These are phyloP conservation scores for Prionailurus bengalensis DNA, from an alignment of 2,113 vertebrate genomes.

Conservation along the genomic window DNA sequence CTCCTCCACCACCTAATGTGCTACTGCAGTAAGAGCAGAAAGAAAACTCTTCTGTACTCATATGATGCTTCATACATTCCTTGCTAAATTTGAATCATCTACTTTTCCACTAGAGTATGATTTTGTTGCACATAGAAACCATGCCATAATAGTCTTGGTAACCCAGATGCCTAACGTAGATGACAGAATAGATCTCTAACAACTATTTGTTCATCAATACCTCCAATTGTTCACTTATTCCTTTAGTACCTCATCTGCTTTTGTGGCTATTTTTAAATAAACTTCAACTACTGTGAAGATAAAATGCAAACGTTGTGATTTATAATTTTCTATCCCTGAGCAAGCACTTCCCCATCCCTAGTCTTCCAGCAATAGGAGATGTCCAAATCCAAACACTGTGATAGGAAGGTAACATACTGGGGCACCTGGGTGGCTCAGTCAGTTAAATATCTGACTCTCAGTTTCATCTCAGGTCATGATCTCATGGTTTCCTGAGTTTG, in stretches of 20 bases:
- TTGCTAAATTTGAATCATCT: background rate
- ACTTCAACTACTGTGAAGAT: background rate
- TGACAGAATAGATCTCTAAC: background rate
- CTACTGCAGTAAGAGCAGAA: background rate
- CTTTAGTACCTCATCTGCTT: slow-evolving; percentile 1
- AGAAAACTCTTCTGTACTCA: background rate
- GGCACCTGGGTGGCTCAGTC: too few species aligned
- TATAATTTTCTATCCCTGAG: slow-evolving; percentile 31
- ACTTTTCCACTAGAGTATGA: background rate
- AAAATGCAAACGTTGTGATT: background rate
- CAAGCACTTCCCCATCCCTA: background rate
- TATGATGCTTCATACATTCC: background rate
- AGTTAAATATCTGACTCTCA: too few species aligned
- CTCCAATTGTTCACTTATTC: background rate
- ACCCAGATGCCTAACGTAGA: background rate
- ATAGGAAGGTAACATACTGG: background rate
- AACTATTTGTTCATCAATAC: background rate
- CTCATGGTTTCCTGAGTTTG: too few species aligned
- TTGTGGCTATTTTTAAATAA: background rate
- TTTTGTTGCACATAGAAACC: background rate
- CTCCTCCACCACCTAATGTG: background rate
- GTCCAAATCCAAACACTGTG: background rate
- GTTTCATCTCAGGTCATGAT: too few species aligned
- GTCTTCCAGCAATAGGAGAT: background rate
- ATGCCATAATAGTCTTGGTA: background rate